These are phyloP conservation scores for Pelagia noctiluca DNA, from an alignment of 30 jellyfish, hydroid and myxozoan genomes.

Conservation along the genomic window DNA sequence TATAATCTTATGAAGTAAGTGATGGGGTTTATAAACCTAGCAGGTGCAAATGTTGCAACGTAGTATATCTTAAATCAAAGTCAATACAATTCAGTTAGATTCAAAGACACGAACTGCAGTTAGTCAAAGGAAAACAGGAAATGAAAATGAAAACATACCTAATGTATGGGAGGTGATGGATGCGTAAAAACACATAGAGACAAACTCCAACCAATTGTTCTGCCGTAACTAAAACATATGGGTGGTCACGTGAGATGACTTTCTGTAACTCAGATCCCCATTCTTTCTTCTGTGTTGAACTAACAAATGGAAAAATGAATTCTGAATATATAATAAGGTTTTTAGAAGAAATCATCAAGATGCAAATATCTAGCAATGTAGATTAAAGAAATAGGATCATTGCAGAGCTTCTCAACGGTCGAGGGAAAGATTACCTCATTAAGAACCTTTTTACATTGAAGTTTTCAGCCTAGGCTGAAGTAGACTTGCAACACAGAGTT, in stretches of 20 bases:
- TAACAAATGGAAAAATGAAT: constrained; percentile 30
- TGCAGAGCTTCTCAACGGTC: too few species aligned
- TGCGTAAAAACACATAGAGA: constrained; percentile 89
- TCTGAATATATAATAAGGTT: not conserved
- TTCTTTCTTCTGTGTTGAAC: constrained; percentile 95
- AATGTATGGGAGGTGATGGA: constrained; percentile 90
- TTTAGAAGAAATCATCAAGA: not conserved
- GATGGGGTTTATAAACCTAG: too few species aligned
- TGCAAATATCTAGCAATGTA: too few species aligned
- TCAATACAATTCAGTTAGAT: not conserved
- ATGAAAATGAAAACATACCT: constrained; percentile 59
- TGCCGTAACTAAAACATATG: constrained; percentile 88
- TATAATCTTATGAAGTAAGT: too few species aligned
- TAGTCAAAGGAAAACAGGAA: not conserved
- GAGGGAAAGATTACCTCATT: too few species aligned
- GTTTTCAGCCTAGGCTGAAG: too few species aligned
- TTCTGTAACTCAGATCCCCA: constrained; percentile 96
- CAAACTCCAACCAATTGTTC: constrained; percentile 99
- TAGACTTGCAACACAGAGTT: too few species aligned
- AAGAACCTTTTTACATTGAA: too few species aligned
- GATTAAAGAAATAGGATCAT: too few species aligned
- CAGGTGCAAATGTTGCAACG: too few species aligned
- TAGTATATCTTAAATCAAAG: too few species aligned
- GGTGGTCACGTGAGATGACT: constrained; percentile 94
- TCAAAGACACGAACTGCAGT: not conserved